Evolutionary conservation across 1,140 invertebrate genomes (phyloP), one percentile per base, ranked within the genome.

Genomic region (Drosophila tristis): DNA sequence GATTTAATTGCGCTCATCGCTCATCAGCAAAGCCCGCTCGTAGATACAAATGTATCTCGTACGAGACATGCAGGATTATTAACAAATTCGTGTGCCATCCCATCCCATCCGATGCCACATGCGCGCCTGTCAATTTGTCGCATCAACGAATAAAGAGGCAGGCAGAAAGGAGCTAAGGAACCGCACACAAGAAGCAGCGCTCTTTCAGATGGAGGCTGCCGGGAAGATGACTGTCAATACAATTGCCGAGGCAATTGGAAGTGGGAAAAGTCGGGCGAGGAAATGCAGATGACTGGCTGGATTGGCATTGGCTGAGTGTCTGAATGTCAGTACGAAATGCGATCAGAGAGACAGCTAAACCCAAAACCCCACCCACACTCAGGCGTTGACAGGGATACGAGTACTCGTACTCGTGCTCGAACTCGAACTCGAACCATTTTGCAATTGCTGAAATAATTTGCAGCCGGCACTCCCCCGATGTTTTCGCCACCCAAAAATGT

Each of bases 251-350:
- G 68, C 63, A 80, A 77, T 86, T 78, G 60, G 57, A 72, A 74
- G 60, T 47, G 70, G 11, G 65, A 74, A 72, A 74, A 64, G 59
- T 74, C 50, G 54, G 68, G 43, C 70, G 8, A 15, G 58, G 31
- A 55, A 74, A 64, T 74, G 59, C 70, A 64, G 59, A 51, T 42
- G 58, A 62, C 68, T 74, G 16, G 11, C 57, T 26, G 54, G 44
- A 15, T 57, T 47, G 20, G 2, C 1, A 16, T 16, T 16, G 20
- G 44, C 61, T 56, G 61, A 45, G 63, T 53, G 63, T 59, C 51
- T 56, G 63, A 54, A 56, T 62, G 81, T 78, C 81, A 87, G 74
- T 78, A 81, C 64, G 64, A 81, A 82, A 84, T 75, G 80, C 75
- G 80, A 84, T 79, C 80, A 79, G 80, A 55, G 62, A 71, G 80